phyloP scores from a whole-genome alignment of 1,140 invertebrate genomes.

The Tetramorium alpestre region DNA sequence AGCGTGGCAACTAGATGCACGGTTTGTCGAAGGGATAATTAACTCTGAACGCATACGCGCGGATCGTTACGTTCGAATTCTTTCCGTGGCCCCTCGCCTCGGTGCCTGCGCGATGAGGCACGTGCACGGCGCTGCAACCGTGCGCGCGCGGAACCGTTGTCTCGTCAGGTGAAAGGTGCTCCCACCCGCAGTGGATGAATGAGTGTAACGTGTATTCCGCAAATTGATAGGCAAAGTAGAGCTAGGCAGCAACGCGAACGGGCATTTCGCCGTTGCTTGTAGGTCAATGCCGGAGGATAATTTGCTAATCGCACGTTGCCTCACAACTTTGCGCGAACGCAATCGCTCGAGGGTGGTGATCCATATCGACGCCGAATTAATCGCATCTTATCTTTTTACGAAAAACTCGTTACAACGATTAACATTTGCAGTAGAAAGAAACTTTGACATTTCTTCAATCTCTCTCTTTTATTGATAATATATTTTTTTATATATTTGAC shows the following conservation, averaged over 20 bases:
- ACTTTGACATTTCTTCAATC: background rate
- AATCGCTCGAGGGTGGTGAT: background rate
- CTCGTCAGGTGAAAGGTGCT: constrained; percentile 58
- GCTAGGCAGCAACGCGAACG: constrained; percentile 4
- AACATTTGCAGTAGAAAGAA: background rate
- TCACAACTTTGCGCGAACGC: constrained; percentile 6
- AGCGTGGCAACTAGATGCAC: constrained; percentile 31
- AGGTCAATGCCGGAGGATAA: constrained; percentile 52
- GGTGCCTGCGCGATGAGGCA: constrained; percentile 1
- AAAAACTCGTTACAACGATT: background rate
- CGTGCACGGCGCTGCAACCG: background rate
- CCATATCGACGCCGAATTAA: background rate
- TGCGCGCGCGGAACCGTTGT: background rate
- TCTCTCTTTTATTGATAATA: background rate
- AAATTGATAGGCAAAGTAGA: constrained; percentile 59
- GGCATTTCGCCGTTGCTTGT: constrained; percentile 13
- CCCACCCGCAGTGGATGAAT: constrained; percentile 10
- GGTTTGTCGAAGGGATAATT: constrained; percentile 49
- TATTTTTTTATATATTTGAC: background rate
- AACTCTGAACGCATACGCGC: constrained; percentile 26
- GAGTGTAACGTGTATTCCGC: constrained; percentile 35
- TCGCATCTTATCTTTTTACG: background rate
- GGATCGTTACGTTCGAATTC: constrained; percentile 51
- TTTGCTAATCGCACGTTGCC: constrained; percentile 54
- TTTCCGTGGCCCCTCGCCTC: constrained; percentile 7